Evolutionary conservation across 2,888 invertebrate species (phyloP), one percentile per base, ranked within the genome.

Genomic region (Hypena proboscidalis): DNA sequence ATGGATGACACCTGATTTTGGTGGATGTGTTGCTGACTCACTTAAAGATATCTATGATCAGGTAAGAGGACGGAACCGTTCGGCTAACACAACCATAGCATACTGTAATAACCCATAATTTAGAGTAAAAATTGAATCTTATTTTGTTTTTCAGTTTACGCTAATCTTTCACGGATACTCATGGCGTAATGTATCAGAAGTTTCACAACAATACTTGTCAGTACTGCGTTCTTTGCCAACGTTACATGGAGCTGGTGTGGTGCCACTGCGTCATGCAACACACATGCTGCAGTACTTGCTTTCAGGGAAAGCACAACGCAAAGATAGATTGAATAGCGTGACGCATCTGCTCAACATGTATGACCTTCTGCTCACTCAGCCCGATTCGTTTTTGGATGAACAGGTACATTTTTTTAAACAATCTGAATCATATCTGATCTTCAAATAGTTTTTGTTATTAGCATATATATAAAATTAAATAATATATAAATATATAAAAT

Each of bases 1-100:
- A 52, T 97, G 97, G 97, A 92, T 93, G 61, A 80, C 92, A 27
- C 95, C 96, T 0, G 95, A 96, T 76, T 96, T 95, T 73, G 95
- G 95, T 1, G 90, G 91, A 10, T 97, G 97, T 71, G 86, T 94
- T 13, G 92, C 94, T 15, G 93, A 94, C 64, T 92, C 93, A 1
- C 77, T 95, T 17, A 81, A 92, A 35, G 83, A 92, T 62, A 93
- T 94, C 52, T 94, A 94, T 69, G 92, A 93, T 62, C 92, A 93
- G 83, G 95, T 95, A 79, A 17, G 3, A 9, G n/a, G n/a, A n/a
- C n/a, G n/a, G n/a, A n/a, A n/a, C n/a, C n/a, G n/a, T n/a, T n/a
- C n/a, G n/a, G n/a, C n/a, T n/a, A n/a, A n/a, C n/a, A n/a, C n/a
- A n/a, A n/a, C n/a, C n/a, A n/a, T 9, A 2, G 7, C 4, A 9